These are phyloP conservation scores for Zophobas atratus DNA, from an alignment of 1,140 invertebrate genomes.

Conservation along the genomic window DNA sequence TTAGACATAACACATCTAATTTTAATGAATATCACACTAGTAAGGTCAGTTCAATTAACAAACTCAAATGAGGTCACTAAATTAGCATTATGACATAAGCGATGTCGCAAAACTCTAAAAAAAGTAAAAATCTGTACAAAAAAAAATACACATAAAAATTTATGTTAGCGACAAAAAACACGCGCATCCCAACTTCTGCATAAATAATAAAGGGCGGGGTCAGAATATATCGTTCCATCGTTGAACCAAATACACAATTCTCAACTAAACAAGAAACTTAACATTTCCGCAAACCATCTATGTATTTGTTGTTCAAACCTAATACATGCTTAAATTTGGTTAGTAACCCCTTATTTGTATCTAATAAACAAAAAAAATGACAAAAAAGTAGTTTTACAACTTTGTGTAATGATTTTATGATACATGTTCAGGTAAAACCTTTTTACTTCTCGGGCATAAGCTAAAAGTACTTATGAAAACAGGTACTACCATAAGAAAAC, in stretches of 20 bases:
- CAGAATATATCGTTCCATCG: neutral
- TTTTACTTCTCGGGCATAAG: no score
- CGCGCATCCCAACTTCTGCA: neutral
- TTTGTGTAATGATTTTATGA: no score
- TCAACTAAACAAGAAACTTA: no score
- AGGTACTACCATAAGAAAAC: no score
- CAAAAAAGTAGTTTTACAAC: no score
- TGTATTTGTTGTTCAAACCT: no score
- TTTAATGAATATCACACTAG: neutral
- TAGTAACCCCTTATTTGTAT: no score
- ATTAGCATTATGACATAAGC: slow-evolving; percentile 12
- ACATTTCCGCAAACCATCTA: no score
- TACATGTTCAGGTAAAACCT: no score
- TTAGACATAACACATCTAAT: neutral
- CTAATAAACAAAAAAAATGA: no score
- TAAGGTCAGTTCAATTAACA: slow-evolving; percentile 9
- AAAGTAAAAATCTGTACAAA: neutral
- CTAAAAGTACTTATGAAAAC: no score
- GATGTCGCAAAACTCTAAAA: neutral
- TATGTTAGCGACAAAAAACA: neutral
- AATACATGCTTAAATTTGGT: no score
- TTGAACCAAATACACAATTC: neutral
- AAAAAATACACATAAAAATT: neutral
- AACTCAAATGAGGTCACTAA: neutral
- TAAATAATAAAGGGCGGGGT: slow-evolving; percentile 16